Conservation (phyloP, 2,888 invertebrate species). For the Silvanus unidentatus region DNA sequence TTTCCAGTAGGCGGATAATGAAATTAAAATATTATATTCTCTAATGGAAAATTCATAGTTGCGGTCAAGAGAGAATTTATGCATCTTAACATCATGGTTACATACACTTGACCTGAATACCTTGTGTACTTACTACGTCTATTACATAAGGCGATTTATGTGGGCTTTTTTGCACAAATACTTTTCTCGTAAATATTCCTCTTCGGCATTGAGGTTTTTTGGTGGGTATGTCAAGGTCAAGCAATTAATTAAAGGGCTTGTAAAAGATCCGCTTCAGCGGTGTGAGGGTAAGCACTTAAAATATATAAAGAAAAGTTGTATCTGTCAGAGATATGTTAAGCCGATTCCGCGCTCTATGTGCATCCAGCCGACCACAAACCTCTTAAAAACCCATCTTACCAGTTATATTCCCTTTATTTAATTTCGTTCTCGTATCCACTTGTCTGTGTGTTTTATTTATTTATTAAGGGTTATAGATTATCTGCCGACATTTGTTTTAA, state of each 20-base stretch:
- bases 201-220: not conserved
- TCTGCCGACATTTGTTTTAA: constrained; percentile 32
- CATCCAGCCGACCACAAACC: constrained; percentile 1
- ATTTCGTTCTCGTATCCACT: constrained; percentile 12
- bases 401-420: constrained; percentile 24
- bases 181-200: not conserved
- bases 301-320: constrained; percentile 26
- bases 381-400: constrained; percentile 26
- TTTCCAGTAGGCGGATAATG: constrained; percentile 28
- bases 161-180: too few species aligned
- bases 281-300: constrained; percentile 25
- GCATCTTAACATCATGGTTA: too few species aligned
- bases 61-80: constrained; percentile 14
- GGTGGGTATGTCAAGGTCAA: constrained; percentile 3
- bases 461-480: constrained; percentile 33
- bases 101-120: constrained; percentile 10
- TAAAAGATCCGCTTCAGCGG: constrained; percentile 25
- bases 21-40: constrained; percentile 6
- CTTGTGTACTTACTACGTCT: too few species aligned
- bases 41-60: constrained; percentile 12
- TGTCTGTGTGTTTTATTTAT: constrained; percentile 17
- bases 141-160: too few species aligned
- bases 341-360: constrained; percentile 24
- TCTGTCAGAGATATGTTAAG: constrained; percentile 35
- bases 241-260: constrained; percentile 14